These are phyloP conservation scores for Hedya salicella DNA, from an alignment of 2,888 invertebrate genomes.

Conservation along the genomic window DNA sequence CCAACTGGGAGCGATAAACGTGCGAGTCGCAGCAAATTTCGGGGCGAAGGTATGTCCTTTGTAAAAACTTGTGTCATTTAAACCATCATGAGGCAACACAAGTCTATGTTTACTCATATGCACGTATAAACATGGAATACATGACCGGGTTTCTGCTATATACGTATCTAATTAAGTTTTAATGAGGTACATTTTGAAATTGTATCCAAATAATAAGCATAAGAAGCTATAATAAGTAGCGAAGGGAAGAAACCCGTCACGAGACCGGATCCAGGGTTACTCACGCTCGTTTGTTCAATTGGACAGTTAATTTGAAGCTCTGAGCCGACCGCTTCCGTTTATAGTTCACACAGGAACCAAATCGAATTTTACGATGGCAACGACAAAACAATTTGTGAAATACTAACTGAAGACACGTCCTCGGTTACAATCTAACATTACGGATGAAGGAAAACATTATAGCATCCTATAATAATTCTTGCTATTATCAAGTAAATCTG, in stretches of 20 bases:
- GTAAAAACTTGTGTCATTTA: slow-evolving; percentile 24
- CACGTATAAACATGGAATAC: background rate
- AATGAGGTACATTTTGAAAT: slow-evolving; percentile 13
- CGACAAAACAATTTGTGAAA: slow-evolving; percentile 10
- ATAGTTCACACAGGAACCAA: slow-evolving; percentile 70
- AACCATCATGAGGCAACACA: background rate
- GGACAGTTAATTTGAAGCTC: slow-evolving; percentile 69
- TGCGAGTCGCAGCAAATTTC: slow-evolving; percentile 57
- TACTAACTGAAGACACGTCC: background rate
- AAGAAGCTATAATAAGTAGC: slow-evolving; percentile 34
- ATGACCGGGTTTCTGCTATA: background rate
- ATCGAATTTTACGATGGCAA: slow-evolving; percentile 45
- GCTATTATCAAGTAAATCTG: slow-evolving; percentile 18
- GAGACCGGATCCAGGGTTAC: slow-evolving; percentile 77
- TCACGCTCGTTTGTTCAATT: slow-evolving; percentile 80
- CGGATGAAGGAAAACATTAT: slow-evolving; percentile 8
- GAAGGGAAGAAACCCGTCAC: slow-evolving; percentile 63
- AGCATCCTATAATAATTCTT: slow-evolving; percentile 13
- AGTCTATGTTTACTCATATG: background rate
- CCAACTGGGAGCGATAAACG: slow-evolving; percentile 63
- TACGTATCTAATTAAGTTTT: slow-evolving; percentile 8
- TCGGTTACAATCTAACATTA: background rate
- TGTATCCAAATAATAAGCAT: slow-evolving; percentile 30
- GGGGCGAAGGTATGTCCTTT: slow-evolving; percentile 41
- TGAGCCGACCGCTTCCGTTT: slow-evolving; percentile 70